phyloP scores from a whole-genome alignment of 2,888 invertebrate genomes.

The Epinotia ramella region DNA sequence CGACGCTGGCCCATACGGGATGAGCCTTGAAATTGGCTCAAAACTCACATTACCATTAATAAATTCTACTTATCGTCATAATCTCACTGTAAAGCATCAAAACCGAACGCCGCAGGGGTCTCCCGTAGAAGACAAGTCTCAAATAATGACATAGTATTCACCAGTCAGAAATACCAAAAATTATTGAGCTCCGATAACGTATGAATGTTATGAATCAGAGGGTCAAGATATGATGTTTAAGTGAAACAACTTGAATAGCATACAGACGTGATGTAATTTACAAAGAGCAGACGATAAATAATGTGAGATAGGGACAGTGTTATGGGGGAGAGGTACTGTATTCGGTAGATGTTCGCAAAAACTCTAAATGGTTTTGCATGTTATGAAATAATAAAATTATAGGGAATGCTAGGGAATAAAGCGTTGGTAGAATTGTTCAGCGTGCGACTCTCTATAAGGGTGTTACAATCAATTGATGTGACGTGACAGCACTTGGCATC shows the following conservation, averaged over 20 bases:
- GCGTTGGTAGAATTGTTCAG: too few relatives aligned
- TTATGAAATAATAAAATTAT: neutral
- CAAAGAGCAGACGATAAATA: conserved; percentile 27
- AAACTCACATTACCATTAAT: conserved; percentile 5
- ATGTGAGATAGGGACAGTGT: conserved; percentile 1
- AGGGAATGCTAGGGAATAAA: too few relatives aligned
- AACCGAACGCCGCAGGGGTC: conserved; percentile 16
- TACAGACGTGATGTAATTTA: conserved; percentile 32
- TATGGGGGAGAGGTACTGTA: neutral
- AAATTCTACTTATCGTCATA: conserved; percentile 7
- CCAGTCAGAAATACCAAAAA: neutral
- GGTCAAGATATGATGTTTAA: neutral
- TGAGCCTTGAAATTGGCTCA: neutral
- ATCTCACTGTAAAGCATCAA: neutral
- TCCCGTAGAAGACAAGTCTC: neutral
- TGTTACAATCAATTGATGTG: too few relatives aligned
- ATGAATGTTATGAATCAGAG: neutral
- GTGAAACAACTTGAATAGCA: neutral
- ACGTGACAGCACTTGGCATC: too few relatives aligned
- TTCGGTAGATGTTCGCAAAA: conserved; percentile 6
- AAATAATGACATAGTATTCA: neutral
- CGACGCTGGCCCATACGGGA: neutral
- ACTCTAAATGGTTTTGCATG: neutral
- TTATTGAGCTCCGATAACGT: neutral
- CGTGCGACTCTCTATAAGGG: too few relatives aligned